Conservation (phyloP, 2,888 invertebrate species). For the Sesia bembeciformis region DNA sequence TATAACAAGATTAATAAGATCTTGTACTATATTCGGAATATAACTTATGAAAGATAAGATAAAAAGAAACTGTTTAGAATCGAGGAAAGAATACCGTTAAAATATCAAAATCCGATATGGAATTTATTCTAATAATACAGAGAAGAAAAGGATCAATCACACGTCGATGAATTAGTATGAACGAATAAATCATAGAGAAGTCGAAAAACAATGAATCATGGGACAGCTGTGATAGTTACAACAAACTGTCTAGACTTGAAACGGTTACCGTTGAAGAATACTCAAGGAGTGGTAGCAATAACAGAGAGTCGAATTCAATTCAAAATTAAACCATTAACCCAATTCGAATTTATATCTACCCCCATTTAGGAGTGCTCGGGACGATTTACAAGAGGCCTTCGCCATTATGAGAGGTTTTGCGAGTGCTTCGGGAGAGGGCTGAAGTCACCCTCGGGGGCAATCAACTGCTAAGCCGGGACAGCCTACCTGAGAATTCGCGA, state of each 20-base stretch:
- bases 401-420: slow-evolving; percentile 14
- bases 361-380: slow-evolving; percentile 14
- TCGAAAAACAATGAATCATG: too few relatives aligned
- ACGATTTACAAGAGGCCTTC: slow-evolving; percentile 11
- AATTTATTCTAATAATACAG: too few relatives aligned
- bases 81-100: too few relatives aligned
- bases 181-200: too few relatives aligned
- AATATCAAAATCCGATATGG: too few relatives aligned
- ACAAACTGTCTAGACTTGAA: background rate
- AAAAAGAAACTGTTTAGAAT: too few relatives aligned
- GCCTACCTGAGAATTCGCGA: slow-evolving; percentile 10
- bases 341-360: slow-evolving; percentile 17
- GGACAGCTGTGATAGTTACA: background rate
- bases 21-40: too few relatives aligned
- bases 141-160: too few relatives aligned
- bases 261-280: background rate
- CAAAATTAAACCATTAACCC: slow-evolving; percentile 20
- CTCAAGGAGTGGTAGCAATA: background rate
- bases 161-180: too few relatives aligned
- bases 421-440: slow-evolving; percentile 5
- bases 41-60: too few relatives aligned
- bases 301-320: slow-evolving; percentile 8
- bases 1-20: too few relatives aligned
- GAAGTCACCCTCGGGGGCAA: slow-evolving; percentile 11
- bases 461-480: slow-evolving; percentile 6